phyloP scores from a whole-genome alignment of 2,113 vertebrate genomes.

The Myrmecobius fasciatus region DNA sequence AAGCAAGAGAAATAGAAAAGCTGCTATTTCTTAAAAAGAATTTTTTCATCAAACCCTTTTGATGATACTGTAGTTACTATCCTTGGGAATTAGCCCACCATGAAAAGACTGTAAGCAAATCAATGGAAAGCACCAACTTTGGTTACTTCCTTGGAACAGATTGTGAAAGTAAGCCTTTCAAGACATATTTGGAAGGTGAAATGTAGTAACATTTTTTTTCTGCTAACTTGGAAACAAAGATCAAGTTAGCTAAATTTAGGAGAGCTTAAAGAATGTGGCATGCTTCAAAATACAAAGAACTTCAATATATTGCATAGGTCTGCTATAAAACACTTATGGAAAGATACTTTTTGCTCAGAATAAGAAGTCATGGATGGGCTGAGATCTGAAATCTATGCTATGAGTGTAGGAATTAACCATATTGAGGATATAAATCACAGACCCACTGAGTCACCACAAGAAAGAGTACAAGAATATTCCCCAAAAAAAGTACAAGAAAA shows the following conservation, averaged over 20 bases:
- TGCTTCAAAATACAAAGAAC: background rate
- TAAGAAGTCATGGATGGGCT: background rate
- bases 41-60: conserved; percentile 17
- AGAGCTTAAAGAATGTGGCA: background rate
- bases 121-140: background rate
- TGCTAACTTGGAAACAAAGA: conserved; percentile 1
- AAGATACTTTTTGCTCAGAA: background rate
- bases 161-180: conserved; percentile 15
- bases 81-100: background rate
- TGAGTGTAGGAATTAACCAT: background rate
- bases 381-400: background rate
- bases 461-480: background rate
- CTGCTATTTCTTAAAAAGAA: background rate
- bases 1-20: background rate
- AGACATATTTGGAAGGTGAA: conserved; percentile 10
- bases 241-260: conserved; percentile 10
- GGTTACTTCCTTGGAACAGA: background rate
- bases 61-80: background rate
- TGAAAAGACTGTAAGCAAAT: background rate
- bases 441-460: background rate
- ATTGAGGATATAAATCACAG: background rate
- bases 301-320: background rate
- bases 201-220: background rate
- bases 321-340: background rate
- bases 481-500: background rate